Evolutionary conservation across 1,140 invertebrate genomes (phyloP).

Genomic region (Apis mellifera): DNA sequence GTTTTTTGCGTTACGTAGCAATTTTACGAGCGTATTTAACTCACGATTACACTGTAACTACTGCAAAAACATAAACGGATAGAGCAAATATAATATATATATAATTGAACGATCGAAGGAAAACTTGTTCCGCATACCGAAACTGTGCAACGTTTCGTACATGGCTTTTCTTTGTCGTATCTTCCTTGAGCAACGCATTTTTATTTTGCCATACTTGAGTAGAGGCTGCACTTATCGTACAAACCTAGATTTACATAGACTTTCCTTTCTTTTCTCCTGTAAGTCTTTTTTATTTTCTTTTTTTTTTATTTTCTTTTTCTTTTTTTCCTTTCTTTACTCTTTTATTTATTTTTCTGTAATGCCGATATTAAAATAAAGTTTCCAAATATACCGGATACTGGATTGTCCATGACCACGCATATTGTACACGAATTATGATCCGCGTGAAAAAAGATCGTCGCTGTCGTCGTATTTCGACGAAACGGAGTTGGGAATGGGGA

Average conservation of each 20-base stretch:
- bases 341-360: constrained; percentile 40
- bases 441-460: neutral
- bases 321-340: constrained; percentile 2
- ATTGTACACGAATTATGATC: no score
- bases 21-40: constrained; percentile 48
- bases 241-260: constrained; percentile 56
- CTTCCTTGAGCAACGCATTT: constrained; percentile 46
- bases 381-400: constrained; percentile 71
- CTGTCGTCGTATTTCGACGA: neutral
- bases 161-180: constrained; percentile 46
- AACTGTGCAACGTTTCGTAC: constrained; percentile 4
- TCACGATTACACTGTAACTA: neutral
- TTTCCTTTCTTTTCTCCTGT: constrained; percentile 56
- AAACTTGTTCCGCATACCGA: neutral
- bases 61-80: neutral
- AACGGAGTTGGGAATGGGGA: no score
- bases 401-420: constrained; percentile 73
- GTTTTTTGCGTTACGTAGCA: constrained; percentile 57
- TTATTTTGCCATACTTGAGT: constrained; percentile 47
- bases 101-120: neutral
- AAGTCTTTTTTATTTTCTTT: constrained; percentile 7
- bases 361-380: constrained; percentile 38
- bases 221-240: constrained; percentile 61
- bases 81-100: neutral
- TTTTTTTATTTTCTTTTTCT: neutral